These are phyloP conservation scores for Apogon hyalosoma DNA, from an alignment of 2,797 vertebrate species.

Conservation along the genomic window DNA sequence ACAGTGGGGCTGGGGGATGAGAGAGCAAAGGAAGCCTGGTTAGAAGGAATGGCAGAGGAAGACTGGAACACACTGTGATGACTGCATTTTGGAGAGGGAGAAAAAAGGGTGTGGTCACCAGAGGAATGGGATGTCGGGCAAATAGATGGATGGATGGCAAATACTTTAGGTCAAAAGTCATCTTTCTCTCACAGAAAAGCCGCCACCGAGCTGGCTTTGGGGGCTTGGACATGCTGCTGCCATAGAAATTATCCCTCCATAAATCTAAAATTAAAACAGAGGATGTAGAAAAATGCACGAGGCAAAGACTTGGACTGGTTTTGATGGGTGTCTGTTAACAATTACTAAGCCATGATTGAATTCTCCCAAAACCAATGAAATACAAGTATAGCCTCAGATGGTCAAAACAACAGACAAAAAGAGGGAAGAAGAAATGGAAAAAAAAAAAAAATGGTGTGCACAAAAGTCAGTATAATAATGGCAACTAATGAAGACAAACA, in stretches of 20 bases:
- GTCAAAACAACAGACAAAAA: conserved; percentile 63
- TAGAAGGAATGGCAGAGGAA: conserved; percentile 50
- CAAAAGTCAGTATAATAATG: conserved; percentile 17
- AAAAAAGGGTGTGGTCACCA: conserved; percentile 58
- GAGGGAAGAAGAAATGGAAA: conserved; percentile 34
- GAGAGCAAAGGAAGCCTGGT: conserved; percentile 50
- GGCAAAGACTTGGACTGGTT: conserved; percentile 65
- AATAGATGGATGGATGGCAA: conserved; percentile 62
- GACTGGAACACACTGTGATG: conserved; percentile 39
- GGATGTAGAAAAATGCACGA: conserved; percentile 66
- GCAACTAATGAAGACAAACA: conserved; percentile 38
- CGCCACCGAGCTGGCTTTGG: conserved; percentile 57
- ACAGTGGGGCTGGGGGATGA: conserved; percentile 43
- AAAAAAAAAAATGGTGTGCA: conserved; percentile 29
- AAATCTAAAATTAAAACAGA: conserved; percentile 79
- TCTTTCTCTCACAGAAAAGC: conserved; percentile 58
- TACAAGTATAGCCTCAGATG: conserved; percentile 65
- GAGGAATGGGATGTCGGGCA: conserved; percentile 59
- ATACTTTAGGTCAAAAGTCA: conserved; percentile 66
- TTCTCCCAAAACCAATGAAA: conserved; percentile 76
- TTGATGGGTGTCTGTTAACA: conserved; percentile 80
- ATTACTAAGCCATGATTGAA: conserved; percentile 80
- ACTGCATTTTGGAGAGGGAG: conserved; percentile 38
- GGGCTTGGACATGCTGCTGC: conserved; percentile 59
- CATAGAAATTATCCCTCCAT: conserved; percentile 71